Base-by-base conservation (phyloP, 2,113 vertebrate species). In the Myanophis thanlyinensis region DNA sequence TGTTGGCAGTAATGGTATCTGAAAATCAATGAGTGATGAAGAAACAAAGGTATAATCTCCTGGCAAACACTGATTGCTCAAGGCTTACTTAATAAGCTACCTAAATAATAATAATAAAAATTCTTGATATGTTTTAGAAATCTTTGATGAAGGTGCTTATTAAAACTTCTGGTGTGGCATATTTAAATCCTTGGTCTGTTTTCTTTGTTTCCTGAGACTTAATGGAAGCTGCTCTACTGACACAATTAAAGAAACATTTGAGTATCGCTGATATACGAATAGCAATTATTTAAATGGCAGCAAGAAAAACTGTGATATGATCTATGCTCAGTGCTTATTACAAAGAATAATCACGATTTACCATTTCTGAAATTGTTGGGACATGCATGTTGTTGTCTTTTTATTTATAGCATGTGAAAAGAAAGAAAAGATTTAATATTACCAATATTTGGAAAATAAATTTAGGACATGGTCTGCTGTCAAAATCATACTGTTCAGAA, bases 61-160 rank as follows among this genome's bases (percentile, higher is more conserved):
- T 93, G 90, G 88, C 67, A 94, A 91, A 27, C 48, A 48, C 56
- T 86, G 48, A 94, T 92, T 93, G 30, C 89, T 92, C 52, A 67
- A 92, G 59, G 20, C 0, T n/a, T 6, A 80, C 86, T 94, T 67
- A 92, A 86, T 91, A 80, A 23, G 62, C 0, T 91, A 51, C 30
- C 93, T 85, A 93, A 51, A 52, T 91, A 96, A 94, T n/a, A n/a
- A n/a, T n/a, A n/a, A n/a, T n/a, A n/a, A n/a, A n/a, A n/a, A n/a
- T 90, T 3, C 47, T 35, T 93, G 92, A 46, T 53, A 23, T 92
- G 93, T 1, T 23, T 30, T 51, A 84, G 48, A 93, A 25, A n/a
- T 25, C 35, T 87, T 90, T 91, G 27, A 47, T 67, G 27, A 93
- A 88, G 52, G 91, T 80, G 47, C 62, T 86, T 91, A 13, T 10